phyloP scores from a whole-genome alignment of 2,888 invertebrate species.

The Coelopa pilipes region DNA sequence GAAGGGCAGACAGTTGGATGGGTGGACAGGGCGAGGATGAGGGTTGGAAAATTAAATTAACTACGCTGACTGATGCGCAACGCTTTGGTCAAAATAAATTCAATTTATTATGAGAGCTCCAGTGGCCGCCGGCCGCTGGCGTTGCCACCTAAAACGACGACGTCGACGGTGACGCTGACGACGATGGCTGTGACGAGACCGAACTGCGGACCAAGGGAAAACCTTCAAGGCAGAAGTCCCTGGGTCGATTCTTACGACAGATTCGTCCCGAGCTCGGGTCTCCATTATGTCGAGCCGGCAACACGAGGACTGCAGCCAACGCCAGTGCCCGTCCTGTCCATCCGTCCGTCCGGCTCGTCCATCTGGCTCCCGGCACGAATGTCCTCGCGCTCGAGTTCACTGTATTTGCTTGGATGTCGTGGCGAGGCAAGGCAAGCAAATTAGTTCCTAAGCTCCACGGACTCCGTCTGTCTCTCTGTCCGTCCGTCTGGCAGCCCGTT shows the following conservation, averaged over 20 bases:
- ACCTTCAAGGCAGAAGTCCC: too few species aligned
- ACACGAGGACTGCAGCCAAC: not conserved
- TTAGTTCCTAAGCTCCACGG: constrained; percentile 6
- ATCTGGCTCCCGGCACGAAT: not conserved
- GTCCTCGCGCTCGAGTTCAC: constrained; percentile 28
- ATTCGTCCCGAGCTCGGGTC: too few species aligned
- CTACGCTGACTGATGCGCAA: constrained; percentile 38
- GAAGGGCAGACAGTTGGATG: too few species aligned
- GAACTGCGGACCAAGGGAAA: too few species aligned
- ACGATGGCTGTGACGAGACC: too few species aligned
- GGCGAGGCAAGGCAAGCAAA: constrained; percentile 26
- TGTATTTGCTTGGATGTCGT: constrained; percentile 25
- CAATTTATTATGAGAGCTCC: constrained; percentile 41
- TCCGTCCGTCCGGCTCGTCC: not conserved
- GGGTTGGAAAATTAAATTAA: constrained; percentile 42
- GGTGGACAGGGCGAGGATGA: not conserved
- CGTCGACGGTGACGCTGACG: too few species aligned
- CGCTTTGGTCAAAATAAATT: constrained; percentile 40
- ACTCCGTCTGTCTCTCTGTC: too few species aligned
- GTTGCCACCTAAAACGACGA: constrained; percentile 13
- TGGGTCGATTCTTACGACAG: too few species aligned
- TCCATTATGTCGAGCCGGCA: not conserved
- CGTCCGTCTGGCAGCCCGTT: too few species aligned
- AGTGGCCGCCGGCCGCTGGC: not conserved
- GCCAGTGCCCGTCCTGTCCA: too few species aligned